These are phyloP conservation scores for Ictalurus punctatus DNA, from an alignment of 2,113 vertebrate species.

Conservation along the genomic window DNA sequence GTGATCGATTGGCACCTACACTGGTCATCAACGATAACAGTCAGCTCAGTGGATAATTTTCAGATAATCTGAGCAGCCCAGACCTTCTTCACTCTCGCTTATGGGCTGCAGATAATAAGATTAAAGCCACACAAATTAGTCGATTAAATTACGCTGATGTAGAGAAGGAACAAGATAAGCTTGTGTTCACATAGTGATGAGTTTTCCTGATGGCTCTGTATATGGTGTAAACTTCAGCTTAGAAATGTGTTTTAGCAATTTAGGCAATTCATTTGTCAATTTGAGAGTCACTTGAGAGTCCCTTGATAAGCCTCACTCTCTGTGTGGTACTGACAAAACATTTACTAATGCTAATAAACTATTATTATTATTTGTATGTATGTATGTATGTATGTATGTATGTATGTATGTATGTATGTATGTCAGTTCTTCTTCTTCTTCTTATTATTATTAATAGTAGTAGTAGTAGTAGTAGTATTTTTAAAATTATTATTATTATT, in stretches of 20 bases:
- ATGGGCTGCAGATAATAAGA: slow-evolving; percentile 66
- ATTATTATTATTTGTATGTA: background rate
- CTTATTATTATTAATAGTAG: no score
- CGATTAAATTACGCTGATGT: slow-evolving; percentile 29
- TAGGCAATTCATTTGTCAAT: background rate
- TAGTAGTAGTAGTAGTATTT: no score
- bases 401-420: background rate
- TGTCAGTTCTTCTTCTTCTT: background rate
- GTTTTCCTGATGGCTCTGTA: slow-evolving; percentile 9
- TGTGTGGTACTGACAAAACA: background rate
- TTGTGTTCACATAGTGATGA: background rate
- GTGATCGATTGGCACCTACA: slow-evolving; percentile 69
- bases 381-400: background rate
- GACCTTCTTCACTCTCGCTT: slow-evolving; percentile 57
- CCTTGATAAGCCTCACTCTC: no score
- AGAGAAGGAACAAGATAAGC: slow-evolving; percentile 3
- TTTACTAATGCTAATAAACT: background rate
- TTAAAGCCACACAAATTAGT: slow-evolving; percentile 52
- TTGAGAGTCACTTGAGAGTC: background rate
- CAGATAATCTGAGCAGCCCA: slow-evolving; percentile 67
- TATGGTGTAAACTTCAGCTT: background rate
- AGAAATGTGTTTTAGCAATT: background rate
- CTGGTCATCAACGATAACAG: slow-evolving; percentile 69
- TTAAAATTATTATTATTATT: background rate
- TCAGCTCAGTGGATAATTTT: slow-evolving; percentile 70